Evolutionary conservation across 2,888 invertebrate genomes (phyloP).

Genomic region (Acrocera orbiculus): DNA sequence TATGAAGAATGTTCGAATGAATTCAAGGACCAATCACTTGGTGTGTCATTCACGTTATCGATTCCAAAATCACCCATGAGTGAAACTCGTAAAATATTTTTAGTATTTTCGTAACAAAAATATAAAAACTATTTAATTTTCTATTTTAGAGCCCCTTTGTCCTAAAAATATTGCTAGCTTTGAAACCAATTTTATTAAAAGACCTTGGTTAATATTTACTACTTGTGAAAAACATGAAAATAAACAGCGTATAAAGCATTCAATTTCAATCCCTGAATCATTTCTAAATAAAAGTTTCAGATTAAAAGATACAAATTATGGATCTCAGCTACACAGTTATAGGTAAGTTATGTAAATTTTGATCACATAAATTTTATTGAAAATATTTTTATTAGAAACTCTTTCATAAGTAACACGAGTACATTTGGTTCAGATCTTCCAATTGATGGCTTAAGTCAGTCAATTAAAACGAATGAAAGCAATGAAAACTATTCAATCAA

Average conservation of each 20-base stretch:
- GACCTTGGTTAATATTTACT: slow-evolving; percentile 27
- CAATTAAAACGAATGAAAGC: no score
- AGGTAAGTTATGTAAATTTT: slow-evolving; percentile 13
- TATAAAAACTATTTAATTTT: neutral
- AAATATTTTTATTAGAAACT: slow-evolving; percentile 13
- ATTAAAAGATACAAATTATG: slow-evolving; percentile 24
- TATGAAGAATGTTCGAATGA: slow-evolving; percentile 27
- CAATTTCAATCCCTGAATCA: slow-evolving; percentile 27
- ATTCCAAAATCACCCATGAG: slow-evolving; percentile 17
- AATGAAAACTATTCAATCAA: slow-evolving; percentile 1
- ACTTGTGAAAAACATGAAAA: slow-evolving; percentile 18
- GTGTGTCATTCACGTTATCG: slow-evolving; percentile 29
- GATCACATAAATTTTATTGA: neutral
- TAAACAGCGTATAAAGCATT: slow-evolving; percentile 25
- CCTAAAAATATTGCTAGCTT: slow-evolving; percentile 17
- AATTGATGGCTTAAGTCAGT: no score
- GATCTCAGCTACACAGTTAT: slow-evolving; percentile 24
- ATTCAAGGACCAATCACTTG: slow-evolving; percentile 27
- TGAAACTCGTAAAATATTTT: slow-evolving; percentile 13
- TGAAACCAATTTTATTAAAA: slow-evolving; percentile 24
- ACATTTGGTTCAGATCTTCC: slow-evolving; percentile 29
- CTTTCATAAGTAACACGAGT: slow-evolving; percentile 21
- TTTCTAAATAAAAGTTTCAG: slow-evolving; percentile 19
- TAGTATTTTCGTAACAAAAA: neutral
- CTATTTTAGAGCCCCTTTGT: slow-evolving; percentile 13